Evolutionary conservation across 2,113 vertebrate genomes (phyloP).

Genomic region (Istiophorus platypterus): DNA sequence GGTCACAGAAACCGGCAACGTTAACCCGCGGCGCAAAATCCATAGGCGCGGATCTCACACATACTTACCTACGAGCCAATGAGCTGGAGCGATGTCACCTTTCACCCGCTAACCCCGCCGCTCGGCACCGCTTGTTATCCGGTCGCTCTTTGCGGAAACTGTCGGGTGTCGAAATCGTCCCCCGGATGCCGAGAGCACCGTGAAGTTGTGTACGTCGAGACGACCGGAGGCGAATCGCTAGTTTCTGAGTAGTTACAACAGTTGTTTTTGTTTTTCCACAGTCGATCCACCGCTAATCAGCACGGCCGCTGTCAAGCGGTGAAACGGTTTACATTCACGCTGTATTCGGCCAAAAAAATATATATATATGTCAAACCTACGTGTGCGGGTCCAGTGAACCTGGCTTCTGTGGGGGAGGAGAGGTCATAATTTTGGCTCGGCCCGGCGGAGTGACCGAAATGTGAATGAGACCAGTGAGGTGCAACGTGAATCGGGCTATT

Average conservation of each 20-base stretch:
- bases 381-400: neutral
- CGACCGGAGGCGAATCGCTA: slow-evolving; percentile 6
- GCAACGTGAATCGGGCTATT: slow-evolving; percentile 46
- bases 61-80: slow-evolving; percentile 72
- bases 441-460: neutral
- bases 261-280: too few species aligned
- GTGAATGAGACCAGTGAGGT: neutral
- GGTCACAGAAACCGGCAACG: neutral
- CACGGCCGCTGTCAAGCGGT: slow-evolving; percentile 28
- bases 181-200: neutral
- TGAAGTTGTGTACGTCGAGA: neutral
- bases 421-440: neutral
- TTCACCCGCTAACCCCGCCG: slow-evolving; percentile 68
- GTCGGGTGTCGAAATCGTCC: neutral
- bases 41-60: neutral
- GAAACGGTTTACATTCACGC: neutral
- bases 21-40: neutral
- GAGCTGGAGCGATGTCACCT: slow-evolving; percentile 58
- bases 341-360: neutral
- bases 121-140: slow-evolving; percentile 1
- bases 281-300: slow-evolving; percentile 1
- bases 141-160: neutral
- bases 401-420: neutral
- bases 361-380: slow-evolving; percentile 29
- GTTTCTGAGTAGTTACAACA: slow-evolving; percentile 30